Evolutionary conservation across 2,797 vertebrate species (phyloP), one percentile per base, ranked within the genome.

Genomic region (Danio jaintianensis): DNA sequence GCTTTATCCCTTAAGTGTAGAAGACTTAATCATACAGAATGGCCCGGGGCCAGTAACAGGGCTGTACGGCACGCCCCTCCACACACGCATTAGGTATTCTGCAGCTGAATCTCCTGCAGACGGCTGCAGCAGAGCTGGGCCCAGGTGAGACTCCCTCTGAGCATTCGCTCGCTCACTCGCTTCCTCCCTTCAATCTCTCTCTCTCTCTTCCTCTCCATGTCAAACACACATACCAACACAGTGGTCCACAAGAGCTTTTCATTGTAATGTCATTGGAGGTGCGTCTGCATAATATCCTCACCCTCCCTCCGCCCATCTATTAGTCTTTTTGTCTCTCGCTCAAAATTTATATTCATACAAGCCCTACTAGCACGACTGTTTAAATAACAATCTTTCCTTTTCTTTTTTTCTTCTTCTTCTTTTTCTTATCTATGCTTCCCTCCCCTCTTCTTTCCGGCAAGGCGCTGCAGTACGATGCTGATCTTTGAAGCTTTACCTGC

Each of bases 21-120:
- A 88, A 87, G 88, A 87, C 87, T 88, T 89, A 88, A 88, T 89
- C 88, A 87, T 84, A 89, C 85, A 86, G 83, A 85, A 89, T 87
- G 84, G 86, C 87, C 86, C 75, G 80, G 84, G 86, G 86, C 88
- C 84, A 86, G 80, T 73, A 83, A 75, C 85, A 87, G 81, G 82
- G 52, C 85, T 85, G 84, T 64, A 76, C 48, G 59, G 68, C 81
- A 82, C 77, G 78, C 81, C 82, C 81, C 85, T 79, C 75, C 75
- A 83, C 81, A 84, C 74, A 83, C 66, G 53, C 78, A 86, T 89
- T 88, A 85, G 77, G 81, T 87, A 85, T 88, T 90, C 85, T 78
- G 83, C 79, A 55, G 84, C 79, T 84, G 77, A 70, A 78, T 68
- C 84, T 80, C 61, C 82, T 86, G 85, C 85, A 84, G 82, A 84